A percentile compares a stretch with the other conserved stretches of the same genome.
phyloP scores from a whole-genome alignment of 2,797 vertebrate genomes.

The Arnoldichthys spilopterus region DNA sequence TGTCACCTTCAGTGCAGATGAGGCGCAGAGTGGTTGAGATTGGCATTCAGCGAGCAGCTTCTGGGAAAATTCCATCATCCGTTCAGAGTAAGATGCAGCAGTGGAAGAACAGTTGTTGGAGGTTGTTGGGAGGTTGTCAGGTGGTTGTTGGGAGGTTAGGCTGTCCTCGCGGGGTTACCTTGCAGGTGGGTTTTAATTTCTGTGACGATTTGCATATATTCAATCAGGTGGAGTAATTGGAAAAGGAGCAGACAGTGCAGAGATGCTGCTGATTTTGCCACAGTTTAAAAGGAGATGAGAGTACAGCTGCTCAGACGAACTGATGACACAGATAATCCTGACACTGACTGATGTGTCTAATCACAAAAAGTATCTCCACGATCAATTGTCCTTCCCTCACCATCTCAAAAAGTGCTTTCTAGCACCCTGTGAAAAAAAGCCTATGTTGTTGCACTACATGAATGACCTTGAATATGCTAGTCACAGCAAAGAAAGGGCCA shows the following conservation, averaged over 20 bases:
- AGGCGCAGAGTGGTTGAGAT: background rate
- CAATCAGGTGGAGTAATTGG: constrained; percentile 83
- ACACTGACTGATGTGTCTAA: constrained; percentile 85
- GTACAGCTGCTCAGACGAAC: constrained; percentile 71
- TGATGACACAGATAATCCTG: constrained; percentile 82
- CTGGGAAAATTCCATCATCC: background rate
- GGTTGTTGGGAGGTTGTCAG: constrained; percentile 49
- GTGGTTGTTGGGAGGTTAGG: constrained; percentile 54
- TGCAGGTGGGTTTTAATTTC: constrained; percentile 82
- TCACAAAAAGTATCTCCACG: constrained; percentile 79
- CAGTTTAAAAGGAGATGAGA: constrained; percentile 63
- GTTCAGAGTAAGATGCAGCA: constrained; percentile 25
- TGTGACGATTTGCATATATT: constrained; percentile 82
- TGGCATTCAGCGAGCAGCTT: constrained; percentile 17
- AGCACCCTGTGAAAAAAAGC: constrained; percentile 26
- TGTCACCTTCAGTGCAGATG: constrained; percentile 19
- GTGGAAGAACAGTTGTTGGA: constrained; percentile 40
- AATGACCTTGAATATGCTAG: constrained; percentile 51
- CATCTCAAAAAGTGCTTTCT: constrained; percentile 49
- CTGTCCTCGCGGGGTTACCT: constrained; percentile 68
- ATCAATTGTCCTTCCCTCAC: constrained; percentile 76
- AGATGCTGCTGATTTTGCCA: constrained; percentile 61
- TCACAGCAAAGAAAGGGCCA: constrained; percentile 36
- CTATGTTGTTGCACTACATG: constrained; percentile 11
- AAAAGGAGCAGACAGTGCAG: constrained; percentile 61